Evolutionary conservation across 1,140 invertebrate species (phyloP), one percentile per base, ranked within the genome.

Genomic region (Macrobrachium rosenbergii): DNA sequence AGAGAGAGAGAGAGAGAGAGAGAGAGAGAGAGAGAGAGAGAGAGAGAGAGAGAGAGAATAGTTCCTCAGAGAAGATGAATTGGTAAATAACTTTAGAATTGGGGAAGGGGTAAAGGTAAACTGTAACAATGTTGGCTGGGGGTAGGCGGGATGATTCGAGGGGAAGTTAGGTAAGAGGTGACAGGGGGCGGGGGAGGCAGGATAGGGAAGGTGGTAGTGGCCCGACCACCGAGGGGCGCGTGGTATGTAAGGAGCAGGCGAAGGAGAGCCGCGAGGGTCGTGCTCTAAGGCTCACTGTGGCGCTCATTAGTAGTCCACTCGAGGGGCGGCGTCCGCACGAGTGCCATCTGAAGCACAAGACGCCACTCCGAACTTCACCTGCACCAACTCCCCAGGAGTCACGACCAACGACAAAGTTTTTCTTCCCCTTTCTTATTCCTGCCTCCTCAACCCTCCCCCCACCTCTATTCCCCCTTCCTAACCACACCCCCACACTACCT

Each of bases 341-440:
- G 78, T 80, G 78, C 78, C 78, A 80, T 37, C 78, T 80, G 21
- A 80, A 80, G 78, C 78, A 80, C 78, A 43, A 80, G 78, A 80
- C 78, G 62, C 78, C 60, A 80, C 78, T 80, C 78, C 12, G 59
- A 80, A 80, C 78, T 80, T 80, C 60, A 80, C 60, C 60, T 63
- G 60, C 78, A 80, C 58, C 59, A 58, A 59, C 76, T 21, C 52
- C 76, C 76, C 52, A 21, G 76, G 21, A 21, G 43, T 23, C 52
- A 16, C 76, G n/a, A 43, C 76, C 76, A 37, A 21, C 75, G 23
- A 21, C 19, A 37, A 78, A 43, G 19, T 59, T 19, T 58, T 79
- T 58, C 52, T 58, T 69, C 64, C 19, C 64, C 28, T 23, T 58
- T 52, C 43, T 37, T 73, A 21, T 37, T 12, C 69, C 37, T 12